A percentile compares a stretch with the other conserved stretches of the same genome.
These are phyloP conservation scores for Lophius piscatorius DNA, from an alignment of 2,113 vertebrate species.

Conservation along the genomic window DNA sequence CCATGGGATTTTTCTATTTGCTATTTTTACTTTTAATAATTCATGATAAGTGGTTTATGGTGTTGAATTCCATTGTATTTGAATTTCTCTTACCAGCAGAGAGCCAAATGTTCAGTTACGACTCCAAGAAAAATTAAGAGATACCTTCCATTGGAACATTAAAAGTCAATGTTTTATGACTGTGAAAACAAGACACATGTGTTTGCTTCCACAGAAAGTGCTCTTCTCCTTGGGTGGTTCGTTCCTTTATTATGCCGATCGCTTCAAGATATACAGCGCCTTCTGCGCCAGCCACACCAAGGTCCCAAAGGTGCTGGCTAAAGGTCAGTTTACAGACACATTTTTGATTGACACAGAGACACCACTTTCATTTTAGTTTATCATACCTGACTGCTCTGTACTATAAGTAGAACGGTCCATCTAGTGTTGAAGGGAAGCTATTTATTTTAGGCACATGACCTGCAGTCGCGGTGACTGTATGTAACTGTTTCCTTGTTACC, in stretches of 20 bases:
- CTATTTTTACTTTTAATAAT: too few species aligned
- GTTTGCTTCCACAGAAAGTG: slow-evolving; percentile 86
- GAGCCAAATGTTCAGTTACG: too few species aligned
- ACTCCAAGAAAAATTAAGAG: not conserved
- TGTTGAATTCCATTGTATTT: not conserved
- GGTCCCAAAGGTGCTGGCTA: slow-evolving; percentile 95
- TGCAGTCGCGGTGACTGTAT: not conserved
- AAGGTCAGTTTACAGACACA: slow-evolving; percentile 81
- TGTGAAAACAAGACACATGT: not conserved
- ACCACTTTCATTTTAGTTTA: not conserved
- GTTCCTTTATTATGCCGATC: slow-evolving; percentile 96
- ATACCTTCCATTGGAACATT: not conserved
- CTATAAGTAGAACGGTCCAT: not conserved
- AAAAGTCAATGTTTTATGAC: not conserved
- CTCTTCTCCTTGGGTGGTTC: slow-evolving; percentile 96
- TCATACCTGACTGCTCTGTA: not conserved
- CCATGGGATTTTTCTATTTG: too few species aligned
- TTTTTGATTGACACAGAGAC: not conserved
- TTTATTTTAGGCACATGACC: slow-evolving; percentile 6
- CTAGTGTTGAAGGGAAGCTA: not conserved
- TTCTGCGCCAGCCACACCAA: slow-evolving; percentile 99
- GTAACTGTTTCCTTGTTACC: not conserved
- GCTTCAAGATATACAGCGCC: slow-evolving; percentile 99
- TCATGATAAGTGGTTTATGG: too few species aligned
- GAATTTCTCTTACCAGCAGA: not conserved